Conservation (phyloP, 2,888 invertebrate species). For the Imbricaverruca yamaguchii region DNA sequence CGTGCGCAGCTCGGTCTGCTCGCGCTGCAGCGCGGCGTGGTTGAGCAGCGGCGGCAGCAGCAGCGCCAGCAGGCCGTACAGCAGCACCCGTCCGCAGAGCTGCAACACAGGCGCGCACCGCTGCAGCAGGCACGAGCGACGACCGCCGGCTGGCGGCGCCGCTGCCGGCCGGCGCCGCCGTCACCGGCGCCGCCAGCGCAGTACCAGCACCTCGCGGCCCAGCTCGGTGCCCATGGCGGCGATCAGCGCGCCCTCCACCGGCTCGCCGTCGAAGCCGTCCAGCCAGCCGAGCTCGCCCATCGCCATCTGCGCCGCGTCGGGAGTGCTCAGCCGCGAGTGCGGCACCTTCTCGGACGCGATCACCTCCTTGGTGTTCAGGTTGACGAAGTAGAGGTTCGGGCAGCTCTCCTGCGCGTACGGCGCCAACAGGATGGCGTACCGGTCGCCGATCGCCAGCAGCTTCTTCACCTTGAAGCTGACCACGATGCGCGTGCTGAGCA, state of each 20-base stretch:
- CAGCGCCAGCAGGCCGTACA: background rate
- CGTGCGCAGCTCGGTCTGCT: background rate
- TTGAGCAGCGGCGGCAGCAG: slow-evolving; percentile 9
- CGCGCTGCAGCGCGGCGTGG: slow-evolving; percentile 2
- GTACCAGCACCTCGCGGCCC: slow-evolving; percentile 1
- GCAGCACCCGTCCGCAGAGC: background rate
- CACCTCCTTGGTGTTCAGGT: slow-evolving; percentile 13
- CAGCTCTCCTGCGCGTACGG: slow-evolving; percentile 19
- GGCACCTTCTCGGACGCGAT: slow-evolving; percentile 17
- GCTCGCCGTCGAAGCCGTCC: slow-evolving; percentile 26
- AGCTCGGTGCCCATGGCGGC: slow-evolving; percentile 19
- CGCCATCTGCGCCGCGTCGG: slow-evolving; percentile 31
- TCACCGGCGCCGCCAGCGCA: slow-evolving; percentile 17
- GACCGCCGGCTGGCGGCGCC: background rate
- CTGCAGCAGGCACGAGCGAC: background rate
- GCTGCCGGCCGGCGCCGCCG: background rate
- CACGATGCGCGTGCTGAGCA: slow-evolving; percentile 22
- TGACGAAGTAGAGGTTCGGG: slow-evolving; percentile 14
- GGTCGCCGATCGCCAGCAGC: slow-evolving; percentile 30
- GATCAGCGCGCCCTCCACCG: background rate
- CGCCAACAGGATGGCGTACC: slow-evolving; percentile 30
- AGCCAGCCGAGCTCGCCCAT: slow-evolving; percentile 31
- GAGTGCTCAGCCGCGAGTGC: slow-evolving; percentile 31
- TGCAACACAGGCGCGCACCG: background rate
- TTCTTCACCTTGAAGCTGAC: slow-evolving; percentile 31